Base-by-base conservation (phyloP, 2,113 vertebrate species). In the Cromileptes altivelis region DNA sequence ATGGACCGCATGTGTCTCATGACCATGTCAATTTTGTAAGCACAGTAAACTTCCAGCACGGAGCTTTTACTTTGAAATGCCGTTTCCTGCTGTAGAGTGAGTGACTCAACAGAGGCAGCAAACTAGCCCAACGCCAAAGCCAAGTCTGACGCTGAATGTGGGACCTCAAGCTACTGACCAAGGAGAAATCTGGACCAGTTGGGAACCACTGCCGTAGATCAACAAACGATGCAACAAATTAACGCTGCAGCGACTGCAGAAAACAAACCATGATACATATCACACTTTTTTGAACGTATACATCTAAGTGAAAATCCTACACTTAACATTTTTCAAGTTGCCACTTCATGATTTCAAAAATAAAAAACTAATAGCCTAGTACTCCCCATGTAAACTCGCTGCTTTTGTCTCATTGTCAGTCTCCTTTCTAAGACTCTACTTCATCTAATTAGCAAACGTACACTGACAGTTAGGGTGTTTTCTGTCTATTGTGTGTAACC, bases 311-410 rank as follows among this genome's bases (percentile, higher is more conserved):
- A 86, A 78, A 82, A 82, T 82, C 55, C 84, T 71, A 82, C 70
- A 70, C 30, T n/a, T 55, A 18, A 71, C 64, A 57, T 25, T 69
- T 83, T 82, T 86, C 65, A 82, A 80, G 76, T 81, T 81, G 72
- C 49, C 71, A 82, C 64, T 91, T 92, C 78, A 87, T 86, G 58
- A 67, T 70, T 53, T 33, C 42, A 56, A 72, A 75, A 72, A 69
- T 40, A n/a, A 57, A 61, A 52, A 65, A 72, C 45, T 47, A 4
- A 64, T 77, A 81, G 78, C 40, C 27, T 49, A 58, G 77, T 49
- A 64, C 61, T 65, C 69, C 45, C 19, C 0, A 25, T 82, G 86
- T 88, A 89, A 91, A 92, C 87, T 7, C 53, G 15, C 45, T 62
- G 15, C 45, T 88, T 72, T 74, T 70, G 50, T 71, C 71, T 63